Evolutionary conservation across 2,888 invertebrate genomes (phyloP).

Genomic region (Nowickia ferox): DNA sequence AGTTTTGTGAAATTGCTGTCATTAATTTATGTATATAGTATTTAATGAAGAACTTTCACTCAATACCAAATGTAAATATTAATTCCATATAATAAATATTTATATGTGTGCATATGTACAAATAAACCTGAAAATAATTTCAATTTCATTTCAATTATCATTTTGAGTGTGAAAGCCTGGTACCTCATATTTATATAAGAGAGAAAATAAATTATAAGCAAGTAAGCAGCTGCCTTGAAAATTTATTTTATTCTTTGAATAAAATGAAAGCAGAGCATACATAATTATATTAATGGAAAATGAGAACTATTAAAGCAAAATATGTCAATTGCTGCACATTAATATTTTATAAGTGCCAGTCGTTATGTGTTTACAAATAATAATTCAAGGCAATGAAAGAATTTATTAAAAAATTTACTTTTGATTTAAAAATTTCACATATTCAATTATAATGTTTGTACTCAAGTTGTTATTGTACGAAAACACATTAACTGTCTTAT

Average conservation of each 20-base stretch:
- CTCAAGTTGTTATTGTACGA: neutral
- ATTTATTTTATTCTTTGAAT: neutral
- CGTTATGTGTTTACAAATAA: neutral
- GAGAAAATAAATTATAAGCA: constrained; percentile 2
- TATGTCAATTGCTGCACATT: constrained; percentile 8
- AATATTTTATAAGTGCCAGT: neutral
- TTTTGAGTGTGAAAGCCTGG: neutral
- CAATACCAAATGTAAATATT: neutral
- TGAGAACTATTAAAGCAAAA: constrained; percentile 10
- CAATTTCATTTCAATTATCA: constrained; percentile 1
- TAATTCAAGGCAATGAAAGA: constrained; percentile 7
- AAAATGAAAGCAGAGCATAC: neutral
- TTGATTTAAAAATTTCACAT: neutral
- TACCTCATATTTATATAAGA: neutral
- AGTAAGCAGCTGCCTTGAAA: constrained; percentile 1
- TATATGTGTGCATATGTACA: neutral
- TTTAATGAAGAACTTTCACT: neutral
- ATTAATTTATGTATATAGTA: neutral
- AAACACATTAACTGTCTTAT: too few relatives aligned
- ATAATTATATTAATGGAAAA: neutral
- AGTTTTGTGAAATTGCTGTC: neutral
- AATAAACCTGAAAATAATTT: neutral
- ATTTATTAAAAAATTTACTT: neutral
- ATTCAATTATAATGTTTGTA: neutral
- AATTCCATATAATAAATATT: neutral